phyloP scores from a whole-genome alignment of 2,888 invertebrate genomes.

The Panopea generosa region DNA sequence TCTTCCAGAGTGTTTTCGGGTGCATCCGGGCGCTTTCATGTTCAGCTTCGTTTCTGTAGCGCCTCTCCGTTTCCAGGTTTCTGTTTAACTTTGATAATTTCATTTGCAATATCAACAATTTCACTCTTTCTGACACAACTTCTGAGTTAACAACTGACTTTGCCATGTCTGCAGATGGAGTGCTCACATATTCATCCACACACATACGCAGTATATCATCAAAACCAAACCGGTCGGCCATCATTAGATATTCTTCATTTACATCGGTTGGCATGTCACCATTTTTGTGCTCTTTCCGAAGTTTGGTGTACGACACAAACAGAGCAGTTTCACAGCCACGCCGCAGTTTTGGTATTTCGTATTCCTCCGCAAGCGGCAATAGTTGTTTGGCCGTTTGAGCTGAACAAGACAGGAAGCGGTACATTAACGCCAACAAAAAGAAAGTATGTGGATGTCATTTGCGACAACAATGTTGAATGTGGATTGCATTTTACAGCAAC shows the following conservation, averaged over 20 bases:
- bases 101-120: conserved; percentile 49
- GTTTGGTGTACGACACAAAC: conserved; percentile 14
- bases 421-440: too few relatives aligned
- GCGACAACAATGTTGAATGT: too few relatives aligned
- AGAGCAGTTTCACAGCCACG: conserved; percentile 31
- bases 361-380: conserved; percentile 53
- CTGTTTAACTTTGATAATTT: conserved; percentile 44
- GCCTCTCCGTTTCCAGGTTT: conserved; percentile 43
- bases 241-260: conserved; percentile 49
- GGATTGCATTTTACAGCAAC: too few relatives aligned
- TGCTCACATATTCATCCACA: conserved; percentile 48
- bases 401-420: not conserved
- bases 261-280: conserved; percentile 33
- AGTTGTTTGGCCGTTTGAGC: conserved; percentile 54
- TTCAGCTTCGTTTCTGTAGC: conserved; percentile 34
- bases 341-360: conserved; percentile 42
- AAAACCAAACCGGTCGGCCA: conserved; percentile 52
- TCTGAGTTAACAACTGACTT: conserved; percentile 34
- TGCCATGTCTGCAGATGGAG: conserved; percentile 20
- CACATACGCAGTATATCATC: conserved; percentile 38
- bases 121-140: conserved; percentile 45
- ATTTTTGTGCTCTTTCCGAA: conserved; percentile 34
- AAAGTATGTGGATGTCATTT: too few relatives aligned
- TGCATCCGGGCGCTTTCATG: conserved; percentile 9
- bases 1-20: conserved; percentile 48